These are phyloP conservation scores for Aspidoscelis tigris DNA, from an alignment of 2,113 vertebrate species.

Conservation along the genomic window DNA sequence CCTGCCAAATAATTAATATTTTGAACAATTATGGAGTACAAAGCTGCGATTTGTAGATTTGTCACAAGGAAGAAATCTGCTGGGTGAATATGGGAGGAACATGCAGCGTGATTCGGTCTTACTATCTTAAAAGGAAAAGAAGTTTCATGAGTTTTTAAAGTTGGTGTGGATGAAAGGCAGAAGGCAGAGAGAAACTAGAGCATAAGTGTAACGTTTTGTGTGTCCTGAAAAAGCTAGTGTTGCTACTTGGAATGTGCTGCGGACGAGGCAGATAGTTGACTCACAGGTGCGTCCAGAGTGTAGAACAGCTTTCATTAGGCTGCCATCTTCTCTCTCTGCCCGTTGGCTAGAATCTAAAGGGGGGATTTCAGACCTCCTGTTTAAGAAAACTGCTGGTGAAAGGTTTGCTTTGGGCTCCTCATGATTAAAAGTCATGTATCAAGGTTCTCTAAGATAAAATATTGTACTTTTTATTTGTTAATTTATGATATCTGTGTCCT, in stretches of 20 bases:
- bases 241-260: neutral
- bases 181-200: neutral
- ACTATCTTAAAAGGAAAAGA: neutral
- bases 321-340: neutral
- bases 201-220: neutral
- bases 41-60: neutral
- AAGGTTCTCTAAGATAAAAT: too few relatives aligned
- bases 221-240: neutral
- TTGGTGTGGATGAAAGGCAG: neutral
- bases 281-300: neutral
- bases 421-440: too few relatives aligned
- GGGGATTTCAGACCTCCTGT: too few relatives aligned
- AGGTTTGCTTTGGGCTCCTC: too few relatives aligned
- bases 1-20: neutral
- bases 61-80: neutral
- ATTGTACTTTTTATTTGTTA: too few relatives aligned
- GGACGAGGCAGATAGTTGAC: neutral
- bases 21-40: neutral
- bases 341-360: neutral
- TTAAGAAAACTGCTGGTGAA: neutral
- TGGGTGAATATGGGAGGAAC: too few relatives aligned
- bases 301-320: neutral
- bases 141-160: conserved; percentile 26
- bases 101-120: conserved; percentile 3
- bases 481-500: too few relatives aligned